phyloP scores from a whole-genome alignment of 2,888 invertebrate species.

The Epinotia ramella region DNA sequence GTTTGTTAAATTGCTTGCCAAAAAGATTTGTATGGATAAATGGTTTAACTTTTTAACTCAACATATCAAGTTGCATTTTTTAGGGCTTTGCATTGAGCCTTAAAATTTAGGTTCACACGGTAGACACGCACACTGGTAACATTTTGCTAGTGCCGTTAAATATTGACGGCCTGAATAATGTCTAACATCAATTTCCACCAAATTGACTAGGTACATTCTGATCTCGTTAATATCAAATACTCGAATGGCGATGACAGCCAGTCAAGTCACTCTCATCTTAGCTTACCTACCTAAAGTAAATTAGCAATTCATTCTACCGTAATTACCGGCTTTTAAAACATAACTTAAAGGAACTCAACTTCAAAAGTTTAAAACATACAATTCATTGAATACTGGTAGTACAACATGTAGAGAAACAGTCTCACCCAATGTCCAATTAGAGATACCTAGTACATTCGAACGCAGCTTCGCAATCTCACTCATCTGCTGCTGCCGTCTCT shows the following conservation, averaged over 20 bases:
- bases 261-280: not conserved
- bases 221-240: slow-evolving; percentile 2
- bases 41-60: no score
- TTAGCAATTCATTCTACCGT: not conserved
- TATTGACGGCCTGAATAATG: not conserved
- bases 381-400: not conserved
- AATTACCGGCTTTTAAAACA: not conserved
- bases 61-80: no score
- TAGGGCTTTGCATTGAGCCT: no score
- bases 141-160: not conserved
- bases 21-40: no score
- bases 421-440: slow-evolving; percentile 49
- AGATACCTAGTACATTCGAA: slow-evolving; percentile 26
- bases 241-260: not conserved
- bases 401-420: slow-evolving; percentile 21
- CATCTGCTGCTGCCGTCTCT: slow-evolving; percentile 43
- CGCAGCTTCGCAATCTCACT: slow-evolving; percentile 47
- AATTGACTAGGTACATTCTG: not conserved
- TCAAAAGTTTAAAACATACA: not conserved
- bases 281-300: not conserved
- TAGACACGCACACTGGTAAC: not conserved
- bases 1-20: no score
- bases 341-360: not conserved
- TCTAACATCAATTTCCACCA: not conserved
- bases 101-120: no score